Evolutionary conservation across 2,888 invertebrate species (phyloP).

Genomic region (Camptogramma bilineatum): DNA sequence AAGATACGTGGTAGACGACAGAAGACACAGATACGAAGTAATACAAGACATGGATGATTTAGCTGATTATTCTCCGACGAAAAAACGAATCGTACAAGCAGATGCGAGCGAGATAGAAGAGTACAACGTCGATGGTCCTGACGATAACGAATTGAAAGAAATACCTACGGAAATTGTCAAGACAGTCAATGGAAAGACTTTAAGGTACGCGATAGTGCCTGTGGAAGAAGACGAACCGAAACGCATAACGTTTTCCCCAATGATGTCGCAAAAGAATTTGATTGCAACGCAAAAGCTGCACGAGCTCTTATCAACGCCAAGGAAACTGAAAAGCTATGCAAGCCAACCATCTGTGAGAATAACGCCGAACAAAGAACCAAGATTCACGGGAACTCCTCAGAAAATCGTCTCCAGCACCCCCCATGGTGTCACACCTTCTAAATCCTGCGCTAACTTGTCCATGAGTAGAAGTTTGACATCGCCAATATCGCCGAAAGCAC

Average conservation of each 20-base stretch:
- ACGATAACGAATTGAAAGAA: conserved; percentile 83
- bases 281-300: conserved; percentile 91
- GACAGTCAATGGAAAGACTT: conserved; percentile 86
- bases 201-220: conserved; percentile 86
- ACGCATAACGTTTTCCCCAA: conserved; percentile 72
- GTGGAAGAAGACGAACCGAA: conserved; percentile 82
- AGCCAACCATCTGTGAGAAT: conserved; percentile 83
- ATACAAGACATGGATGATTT: conserved; percentile 78
- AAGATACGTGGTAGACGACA: conserved; percentile 14
- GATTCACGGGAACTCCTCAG: conserved; percentile 60
- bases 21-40: conserved; percentile 83
- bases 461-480: conserved; percentile 61
- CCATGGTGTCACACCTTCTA: conserved; percentile 75
- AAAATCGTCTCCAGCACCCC: conserved; percentile 75
- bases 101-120: conserved; percentile 77
- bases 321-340: conserved; percentile 83
- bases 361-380: conserved; percentile 68
- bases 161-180: conserved; percentile 86
- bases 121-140: conserved; percentile 84
- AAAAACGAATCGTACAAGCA: conserved; percentile 78
- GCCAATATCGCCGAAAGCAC: conserved; percentile 82
- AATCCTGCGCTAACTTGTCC: conserved; percentile 78
- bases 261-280: conserved; percentile 86
- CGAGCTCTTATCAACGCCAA: conserved; percentile 90
- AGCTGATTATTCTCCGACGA: conserved; percentile 77